Conservation (phyloP, 2,888 invertebrate species). For the Anthrax anthrax region DNA sequence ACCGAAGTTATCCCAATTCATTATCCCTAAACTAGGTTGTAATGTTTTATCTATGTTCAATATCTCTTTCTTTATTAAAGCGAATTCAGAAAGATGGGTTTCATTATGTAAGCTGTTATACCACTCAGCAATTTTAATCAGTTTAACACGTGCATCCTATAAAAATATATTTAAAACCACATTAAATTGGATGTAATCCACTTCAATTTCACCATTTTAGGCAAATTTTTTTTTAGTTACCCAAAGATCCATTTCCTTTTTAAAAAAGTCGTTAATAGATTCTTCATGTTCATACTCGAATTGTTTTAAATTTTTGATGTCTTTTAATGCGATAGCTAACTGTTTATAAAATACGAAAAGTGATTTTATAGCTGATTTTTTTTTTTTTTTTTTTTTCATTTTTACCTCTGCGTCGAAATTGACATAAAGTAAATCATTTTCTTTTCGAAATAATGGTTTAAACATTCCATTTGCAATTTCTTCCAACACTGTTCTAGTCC, state of each 20-base stretch:
- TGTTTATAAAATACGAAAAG: conserved; percentile 18
- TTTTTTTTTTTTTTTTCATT: background rate
- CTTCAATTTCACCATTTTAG: no score
- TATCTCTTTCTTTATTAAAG: conserved; percentile 62
- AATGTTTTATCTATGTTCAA: conserved; percentile 56
- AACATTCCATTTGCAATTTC: conserved; percentile 48
- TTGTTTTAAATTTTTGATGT: conserved; percentile 64
- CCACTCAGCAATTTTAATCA: conserved; percentile 55
- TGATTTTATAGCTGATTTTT: background rate
- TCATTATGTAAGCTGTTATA: conserved; percentile 66
- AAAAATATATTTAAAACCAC: no score
- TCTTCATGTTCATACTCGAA: conserved; percentile 48
- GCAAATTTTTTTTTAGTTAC: conserved; percentile 29
- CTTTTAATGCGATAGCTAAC: conserved; percentile 60
- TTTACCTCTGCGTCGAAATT: conserved; percentile 44
- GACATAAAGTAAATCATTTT: conserved; percentile 40
- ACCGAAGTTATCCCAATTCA: conserved; percentile 71
- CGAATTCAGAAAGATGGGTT: conserved; percentile 63
- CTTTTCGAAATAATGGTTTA: conserved; percentile 44
- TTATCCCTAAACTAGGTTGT: conserved; percentile 47
- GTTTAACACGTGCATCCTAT: conserved; percentile 40
- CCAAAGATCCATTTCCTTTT: conserved; percentile 53
- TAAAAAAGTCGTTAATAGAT: conserved; percentile 49
- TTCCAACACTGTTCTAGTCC: conserved; percentile 51
- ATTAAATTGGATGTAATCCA: no score